Evolutionary conservation across 2,888 invertebrate genomes (phyloP).

Genomic region (Amblyteles armatorius): DNA sequence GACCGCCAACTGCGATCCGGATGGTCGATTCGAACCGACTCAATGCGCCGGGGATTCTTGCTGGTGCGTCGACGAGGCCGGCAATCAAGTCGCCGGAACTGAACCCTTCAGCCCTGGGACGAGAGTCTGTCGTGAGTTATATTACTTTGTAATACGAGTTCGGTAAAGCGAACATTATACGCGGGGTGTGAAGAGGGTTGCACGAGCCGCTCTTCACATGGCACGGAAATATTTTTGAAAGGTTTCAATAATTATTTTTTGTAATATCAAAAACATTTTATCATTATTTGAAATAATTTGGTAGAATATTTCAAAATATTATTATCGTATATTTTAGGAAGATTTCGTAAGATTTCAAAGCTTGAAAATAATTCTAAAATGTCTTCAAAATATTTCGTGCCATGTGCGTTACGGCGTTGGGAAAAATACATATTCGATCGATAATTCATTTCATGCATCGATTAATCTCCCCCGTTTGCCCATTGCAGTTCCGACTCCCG

Average conservation of each 20-base stretch:
- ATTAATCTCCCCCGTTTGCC: conserved; percentile 26
- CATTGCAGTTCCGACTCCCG: conserved; percentile 88
- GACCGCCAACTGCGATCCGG: conserved; percentile 88
- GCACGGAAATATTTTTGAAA: no score
- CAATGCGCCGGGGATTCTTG: conserved; percentile 91
- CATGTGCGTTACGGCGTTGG: no score
- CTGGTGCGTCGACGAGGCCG: conserved; percentile 95
- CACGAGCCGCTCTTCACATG: no score
- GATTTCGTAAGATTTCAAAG: no score
- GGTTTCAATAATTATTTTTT: neutral
- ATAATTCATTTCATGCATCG: neutral
- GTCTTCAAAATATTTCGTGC: no score
- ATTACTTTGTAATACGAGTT: no score
- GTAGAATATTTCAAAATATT: no score
- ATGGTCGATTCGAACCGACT: conserved; percentile 90
- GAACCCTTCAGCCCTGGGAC: conserved; percentile 87
- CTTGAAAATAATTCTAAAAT: no score
- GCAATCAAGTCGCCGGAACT: conserved; percentile 88
- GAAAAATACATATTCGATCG: neutral
- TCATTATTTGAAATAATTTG: neutral
- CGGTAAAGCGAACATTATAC: no score
- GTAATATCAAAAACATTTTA: no score
- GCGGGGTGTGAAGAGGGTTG: no score
- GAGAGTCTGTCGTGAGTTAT: conserved; percentile 86
- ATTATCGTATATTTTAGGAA: no score